Evolutionary conservation across 2,888 invertebrate species (phyloP).

Genomic region (Conus canariensis): DNA sequence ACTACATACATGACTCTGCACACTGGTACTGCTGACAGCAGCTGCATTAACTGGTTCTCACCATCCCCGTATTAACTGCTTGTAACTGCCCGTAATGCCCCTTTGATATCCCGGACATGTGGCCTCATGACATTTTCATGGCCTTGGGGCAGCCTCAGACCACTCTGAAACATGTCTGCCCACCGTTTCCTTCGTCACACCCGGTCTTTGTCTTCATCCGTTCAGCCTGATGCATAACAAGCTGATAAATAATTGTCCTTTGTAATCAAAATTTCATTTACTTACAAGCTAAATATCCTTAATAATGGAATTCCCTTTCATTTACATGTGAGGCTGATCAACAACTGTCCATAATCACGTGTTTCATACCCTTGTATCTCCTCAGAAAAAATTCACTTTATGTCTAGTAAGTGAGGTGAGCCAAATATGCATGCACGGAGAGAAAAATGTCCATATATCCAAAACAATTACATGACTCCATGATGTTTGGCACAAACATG

Average conservation of each 20-base stretch:
- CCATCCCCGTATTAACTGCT: background rate
- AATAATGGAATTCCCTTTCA: background rate
- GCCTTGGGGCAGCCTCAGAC: background rate
- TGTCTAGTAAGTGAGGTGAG: too few species aligned
- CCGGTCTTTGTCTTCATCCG: background rate
- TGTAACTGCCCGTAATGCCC: background rate
- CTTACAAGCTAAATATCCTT: background rate
- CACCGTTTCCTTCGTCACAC: background rate
- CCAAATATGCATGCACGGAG: too few species aligned
- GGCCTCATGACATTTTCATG: background rate
- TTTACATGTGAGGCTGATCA: too few species aligned
- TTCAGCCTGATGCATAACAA: background rate
- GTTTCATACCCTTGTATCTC: too few species aligned
- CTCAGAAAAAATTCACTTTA: too few species aligned
- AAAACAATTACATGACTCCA: too few species aligned
- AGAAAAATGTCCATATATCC: too few species aligned
- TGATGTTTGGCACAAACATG: too few species aligned
- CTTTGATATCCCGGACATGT: background rate
- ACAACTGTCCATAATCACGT: background rate
- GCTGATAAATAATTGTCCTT: too few species aligned
- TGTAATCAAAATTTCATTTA: too few species aligned
- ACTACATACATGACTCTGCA: background rate
- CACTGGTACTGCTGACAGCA: background rate
- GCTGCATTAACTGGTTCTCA: constrained; percentile 3
- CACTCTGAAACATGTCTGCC: background rate